These are phyloP conservation scores for Halocaridina rubra DNA, from an alignment of 2,888 invertebrate species.

Conservation along the genomic window DNA sequence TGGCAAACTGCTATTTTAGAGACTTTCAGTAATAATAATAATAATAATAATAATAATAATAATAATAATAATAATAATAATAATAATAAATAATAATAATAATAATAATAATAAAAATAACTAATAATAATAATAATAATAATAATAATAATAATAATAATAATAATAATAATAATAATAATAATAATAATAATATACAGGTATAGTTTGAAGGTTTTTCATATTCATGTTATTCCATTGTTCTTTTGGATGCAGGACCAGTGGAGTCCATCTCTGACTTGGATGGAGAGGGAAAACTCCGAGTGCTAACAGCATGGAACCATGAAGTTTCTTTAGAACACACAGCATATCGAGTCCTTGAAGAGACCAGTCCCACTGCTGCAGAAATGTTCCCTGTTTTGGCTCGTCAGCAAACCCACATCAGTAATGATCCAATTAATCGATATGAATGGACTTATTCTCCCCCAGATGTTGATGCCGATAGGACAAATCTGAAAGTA, in stretches of 20 bases:
- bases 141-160: too few species aligned
- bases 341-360: constrained; percentile 57
- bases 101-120: not conserved
- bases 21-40: too few species aligned
- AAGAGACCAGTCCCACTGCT: constrained; percentile 48
- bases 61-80: too few species aligned
- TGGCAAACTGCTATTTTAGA: too few species aligned
- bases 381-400: constrained; percentile 61
- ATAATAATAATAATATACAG: too few species aligned
- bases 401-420: constrained; percentile 59
- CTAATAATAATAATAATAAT: too few species aligned
- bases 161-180: too few species aligned
- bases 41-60: too few species aligned
- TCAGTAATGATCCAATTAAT: constrained; percentile 50
- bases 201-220: too few species aligned
- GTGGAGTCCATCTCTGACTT: constrained; percentile 47
- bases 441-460: constrained; percentile 61
- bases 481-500: constrained; percentile 31
- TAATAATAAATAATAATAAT: not conserved
- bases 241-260: constrained; percentile 28
- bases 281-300: constrained; percentile 46
- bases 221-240: too few species aligned
- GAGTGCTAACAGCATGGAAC: constrained; percentile 52
- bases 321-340: constrained; percentile 55
- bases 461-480: not conserved